These are phyloP conservation scores for Murina feae DNA, from an alignment of 2,113 vertebrate genomes.

Conservation along the genomic window DNA sequence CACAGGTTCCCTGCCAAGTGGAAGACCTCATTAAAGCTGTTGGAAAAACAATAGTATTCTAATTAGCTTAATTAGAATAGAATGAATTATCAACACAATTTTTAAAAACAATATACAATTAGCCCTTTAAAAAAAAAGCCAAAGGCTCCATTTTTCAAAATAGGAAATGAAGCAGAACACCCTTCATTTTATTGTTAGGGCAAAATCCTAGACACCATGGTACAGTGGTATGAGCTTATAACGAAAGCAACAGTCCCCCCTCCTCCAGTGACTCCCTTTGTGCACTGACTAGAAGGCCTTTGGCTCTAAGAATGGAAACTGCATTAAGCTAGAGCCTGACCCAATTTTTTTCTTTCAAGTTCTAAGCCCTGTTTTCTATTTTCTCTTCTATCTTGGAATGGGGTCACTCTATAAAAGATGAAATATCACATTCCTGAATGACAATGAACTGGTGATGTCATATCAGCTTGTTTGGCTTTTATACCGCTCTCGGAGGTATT, in stretches of 20 bases:
- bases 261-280: not conserved
- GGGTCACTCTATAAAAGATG: conserved; percentile 30
- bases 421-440: conserved; percentile 24
- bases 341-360: conserved; percentile 46
- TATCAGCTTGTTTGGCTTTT: not conserved
- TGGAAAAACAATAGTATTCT: conserved; percentile 84
- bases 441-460: conserved; percentile 52
- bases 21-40: conserved; percentile 81
- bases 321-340: conserved; percentile 34
- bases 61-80: conserved; percentile 87
- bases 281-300: not conserved
- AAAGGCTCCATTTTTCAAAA: conserved; percentile 74
- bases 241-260: not conserved
- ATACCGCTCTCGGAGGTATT: not conserved
- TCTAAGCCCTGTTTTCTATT: conserved; percentile 39
- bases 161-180: conserved; percentile 75
- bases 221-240: accelerated
- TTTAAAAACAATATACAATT: conserved; percentile 83
- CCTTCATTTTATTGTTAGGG: conserved; percentile 69
- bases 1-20: conserved; percentile 79
- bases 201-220: conserved; percentile 26
- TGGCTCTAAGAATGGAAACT: conserved; percentile 50
- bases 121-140: conserved; percentile 67
- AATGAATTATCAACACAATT: conserved; percentile 84
- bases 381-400: conserved; percentile 33